Evolutionary conservation across 2,113 vertebrate species (phyloP).

Genomic region (Pluvialis apricaria): DNA sequence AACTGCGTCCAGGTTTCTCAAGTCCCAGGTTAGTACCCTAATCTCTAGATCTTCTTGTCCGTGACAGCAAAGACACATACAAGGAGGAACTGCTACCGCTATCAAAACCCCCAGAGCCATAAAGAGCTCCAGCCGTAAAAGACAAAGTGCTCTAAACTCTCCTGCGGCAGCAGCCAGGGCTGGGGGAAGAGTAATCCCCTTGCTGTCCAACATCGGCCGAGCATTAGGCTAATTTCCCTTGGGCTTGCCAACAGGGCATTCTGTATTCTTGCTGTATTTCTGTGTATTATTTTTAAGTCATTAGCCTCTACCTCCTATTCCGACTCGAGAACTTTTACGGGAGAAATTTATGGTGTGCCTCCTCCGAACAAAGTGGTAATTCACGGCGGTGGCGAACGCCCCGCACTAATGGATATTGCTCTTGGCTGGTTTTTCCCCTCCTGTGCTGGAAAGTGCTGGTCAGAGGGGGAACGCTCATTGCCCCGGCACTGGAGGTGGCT

Average conservation of each 20-base stretch:
- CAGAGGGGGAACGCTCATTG: neutral
- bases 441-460: neutral
- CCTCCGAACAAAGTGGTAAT: neutral
- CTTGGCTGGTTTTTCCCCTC: neutral
- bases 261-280: constrained; percentile 10
- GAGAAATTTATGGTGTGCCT: constrained; percentile 62
- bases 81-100: neutral
- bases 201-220: neutral
- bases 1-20: fast-evolving
- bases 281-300: constrained; percentile 53
- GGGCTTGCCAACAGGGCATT: neutral
- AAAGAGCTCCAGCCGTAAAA: neutral
- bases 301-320: constrained; percentile 60
- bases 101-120: neutral
- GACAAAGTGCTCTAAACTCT: neutral
- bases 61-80: neutral
- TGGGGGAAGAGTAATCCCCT: neutral
- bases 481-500: neutral
- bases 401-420: constrained; percentile 17
- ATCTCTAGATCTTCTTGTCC: neutral
- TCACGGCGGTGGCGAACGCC: neutral
- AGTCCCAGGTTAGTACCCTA: neutral
- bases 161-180: neutral
- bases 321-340: constrained; percentile 26
- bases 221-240: constrained; percentile 19